Percentiles rank a stretch among this genome's conserved stretches.
Evolutionary conservation across 2,888 invertebrate genomes (phyloP).

Genomic region (Junonia oenone): DNA sequence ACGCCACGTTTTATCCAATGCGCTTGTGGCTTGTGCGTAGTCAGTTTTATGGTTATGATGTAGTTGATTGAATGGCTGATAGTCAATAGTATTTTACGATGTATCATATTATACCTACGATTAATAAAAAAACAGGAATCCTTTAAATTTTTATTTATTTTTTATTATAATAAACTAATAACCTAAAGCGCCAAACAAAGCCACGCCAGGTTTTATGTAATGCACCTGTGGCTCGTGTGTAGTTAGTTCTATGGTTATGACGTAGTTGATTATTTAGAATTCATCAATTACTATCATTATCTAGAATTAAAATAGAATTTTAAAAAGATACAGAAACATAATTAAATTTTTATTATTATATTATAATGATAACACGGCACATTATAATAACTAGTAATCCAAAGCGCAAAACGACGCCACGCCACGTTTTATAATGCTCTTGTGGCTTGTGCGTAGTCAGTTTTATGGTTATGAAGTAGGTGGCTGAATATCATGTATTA

Average conservation of each 20-base stretch:
- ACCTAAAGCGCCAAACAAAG: constrained; percentile 86
- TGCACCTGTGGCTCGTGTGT: constrained; percentile 83
- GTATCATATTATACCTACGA: too few relatives aligned
- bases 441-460: constrained; percentile 82
- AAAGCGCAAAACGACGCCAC: constrained; percentile 88
- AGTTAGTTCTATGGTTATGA: constrained; percentile 84
- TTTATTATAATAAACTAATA: too few relatives aligned
- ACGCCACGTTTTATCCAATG: constrained; percentile 90
- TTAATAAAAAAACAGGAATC: too few relatives aligned
- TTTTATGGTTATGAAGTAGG: constrained; percentile 88
- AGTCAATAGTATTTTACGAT: too few relatives aligned
- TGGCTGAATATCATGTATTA: constrained; percentile 91
- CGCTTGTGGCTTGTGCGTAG: constrained; percentile 80
- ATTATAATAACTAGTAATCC: constrained; percentile 50
- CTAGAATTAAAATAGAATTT: too few relatives aligned
- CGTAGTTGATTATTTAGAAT: constrained; percentile 91
- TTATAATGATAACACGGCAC: too few relatives aligned
- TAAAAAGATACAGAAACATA: too few relatives aligned
- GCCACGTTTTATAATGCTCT: constrained; percentile 86
- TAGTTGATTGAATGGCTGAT: constrained; percentile 93
- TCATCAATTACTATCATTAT: constrained; percentile 87
- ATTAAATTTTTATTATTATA: too few relatives aligned
- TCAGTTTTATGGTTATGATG: constrained; percentile 85
- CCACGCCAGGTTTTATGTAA: constrained; percentile 88
- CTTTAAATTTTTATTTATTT: too few relatives aligned